Evolutionary conservation across 1,140 invertebrate species (phyloP).

Genomic region (Drosophila parabipectinata): DNA sequence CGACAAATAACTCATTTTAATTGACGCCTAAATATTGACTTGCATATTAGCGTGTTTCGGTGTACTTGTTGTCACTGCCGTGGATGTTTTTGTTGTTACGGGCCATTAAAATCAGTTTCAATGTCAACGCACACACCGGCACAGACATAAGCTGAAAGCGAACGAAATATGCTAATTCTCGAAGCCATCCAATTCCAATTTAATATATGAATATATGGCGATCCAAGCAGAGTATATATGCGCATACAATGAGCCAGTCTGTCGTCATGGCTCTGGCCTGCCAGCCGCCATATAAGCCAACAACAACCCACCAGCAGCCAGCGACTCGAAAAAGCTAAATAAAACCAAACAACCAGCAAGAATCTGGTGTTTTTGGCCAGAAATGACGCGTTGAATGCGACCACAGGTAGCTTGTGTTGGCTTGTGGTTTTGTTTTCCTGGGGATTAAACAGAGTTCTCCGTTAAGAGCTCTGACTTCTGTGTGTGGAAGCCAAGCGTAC

Average conservation of each 20-base stretch:
- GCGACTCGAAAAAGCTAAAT: slow-evolving; percentile 21
- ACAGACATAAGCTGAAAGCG: slow-evolving; percentile 46
- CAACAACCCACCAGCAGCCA: slow-evolving; percentile 37
- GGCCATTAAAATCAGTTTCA: slow-evolving; percentile 77
- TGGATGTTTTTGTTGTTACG: slow-evolving; percentile 57
- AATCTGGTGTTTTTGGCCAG: slow-evolving; percentile 41
- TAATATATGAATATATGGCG: slow-evolving; percentile 49
- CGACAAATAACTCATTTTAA: slow-evolving; percentile 53
- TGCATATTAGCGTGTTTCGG: slow-evolving; percentile 56
- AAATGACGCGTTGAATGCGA: slow-evolving; percentile 47
- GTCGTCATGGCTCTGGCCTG: slow-evolving; percentile 66
- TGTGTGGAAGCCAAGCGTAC: not conserved
- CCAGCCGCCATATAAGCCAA: slow-evolving; percentile 43
- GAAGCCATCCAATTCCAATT: slow-evolving; percentile 37
- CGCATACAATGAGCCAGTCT: slow-evolving; percentile 38
- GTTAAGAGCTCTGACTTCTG: slow-evolving; percentile 11
- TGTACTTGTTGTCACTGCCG: slow-evolving; percentile 38
- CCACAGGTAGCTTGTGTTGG: slow-evolving; percentile 51
- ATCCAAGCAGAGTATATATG: slow-evolving; percentile 20
- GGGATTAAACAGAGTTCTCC: slow-evolving; percentile 20
- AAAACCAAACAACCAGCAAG: slow-evolving; percentile 32
- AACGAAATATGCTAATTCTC: slow-evolving; percentile 76
- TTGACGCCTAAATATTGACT: slow-evolving; percentile 67
- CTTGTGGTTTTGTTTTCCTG: slow-evolving; percentile 24
- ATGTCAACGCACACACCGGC: slow-evolving; percentile 58